Conservation (phyloP, 2,888 invertebrate species). For the Acleris literana region DNA sequence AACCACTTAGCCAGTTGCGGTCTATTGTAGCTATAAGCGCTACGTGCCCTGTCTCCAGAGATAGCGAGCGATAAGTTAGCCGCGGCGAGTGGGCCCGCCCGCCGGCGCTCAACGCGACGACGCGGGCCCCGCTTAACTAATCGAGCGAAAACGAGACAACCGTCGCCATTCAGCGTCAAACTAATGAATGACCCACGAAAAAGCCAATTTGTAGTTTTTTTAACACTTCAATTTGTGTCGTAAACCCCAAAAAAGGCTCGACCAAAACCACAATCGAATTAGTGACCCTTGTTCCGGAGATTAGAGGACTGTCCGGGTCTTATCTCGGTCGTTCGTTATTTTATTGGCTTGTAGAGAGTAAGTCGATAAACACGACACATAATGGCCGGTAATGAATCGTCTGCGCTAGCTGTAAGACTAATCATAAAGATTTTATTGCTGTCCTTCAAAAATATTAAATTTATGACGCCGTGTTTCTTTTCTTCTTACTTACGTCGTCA, state of each 20-base stretch:
- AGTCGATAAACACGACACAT: slow-evolving; percentile 83
- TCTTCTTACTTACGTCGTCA: slow-evolving; percentile 51
- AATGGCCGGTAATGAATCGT: slow-evolving; percentile 83
- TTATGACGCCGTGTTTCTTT: slow-evolving; percentile 59
- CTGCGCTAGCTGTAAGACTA: slow-evolving; percentile 77
- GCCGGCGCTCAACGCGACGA: slow-evolving; percentile 39
- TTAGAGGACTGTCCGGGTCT: slow-evolving; percentile 81
- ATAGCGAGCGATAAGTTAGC: not conserved
- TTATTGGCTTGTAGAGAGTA: slow-evolving; percentile 82
- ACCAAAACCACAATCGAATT: slow-evolving; percentile 84
- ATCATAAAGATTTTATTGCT: slow-evolving; percentile 82
- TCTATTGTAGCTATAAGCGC: slow-evolving; percentile 9
- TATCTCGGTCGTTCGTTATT: slow-evolving; percentile 84
- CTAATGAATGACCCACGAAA: slow-evolving; percentile 81
- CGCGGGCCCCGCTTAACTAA: slow-evolving; percentile 76
- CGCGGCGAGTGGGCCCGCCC: too few relatives aligned
- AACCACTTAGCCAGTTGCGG: slow-evolving; percentile 33
- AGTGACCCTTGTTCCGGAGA: slow-evolving; percentile 84
- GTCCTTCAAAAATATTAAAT: slow-evolving; percentile 69
- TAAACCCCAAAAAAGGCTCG: slow-evolving; percentile 80
- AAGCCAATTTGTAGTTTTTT: slow-evolving; percentile 83
- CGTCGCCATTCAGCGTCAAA: slow-evolving; percentile 74
- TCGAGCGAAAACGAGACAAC: slow-evolving; percentile 82
- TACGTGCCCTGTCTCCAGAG: slow-evolving; percentile 22
- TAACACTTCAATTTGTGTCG: slow-evolving; percentile 82